phyloP scores from a whole-genome alignment of 2,113 vertebrate genomes.

The Aramus guarauna region DNA sequence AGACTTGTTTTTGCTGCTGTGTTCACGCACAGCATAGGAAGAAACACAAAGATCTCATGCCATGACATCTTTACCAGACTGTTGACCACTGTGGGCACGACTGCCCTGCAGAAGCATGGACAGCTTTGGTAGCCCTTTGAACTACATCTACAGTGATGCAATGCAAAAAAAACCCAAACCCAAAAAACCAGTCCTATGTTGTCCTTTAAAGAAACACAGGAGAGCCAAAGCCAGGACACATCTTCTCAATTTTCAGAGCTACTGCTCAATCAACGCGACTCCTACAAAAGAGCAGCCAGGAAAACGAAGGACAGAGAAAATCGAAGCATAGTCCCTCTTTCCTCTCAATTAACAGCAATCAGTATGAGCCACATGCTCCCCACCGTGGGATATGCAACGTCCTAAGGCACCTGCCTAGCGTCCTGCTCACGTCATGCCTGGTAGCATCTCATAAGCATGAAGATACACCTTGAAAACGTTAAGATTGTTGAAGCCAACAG shows the following conservation, averaged over 20 bases:
- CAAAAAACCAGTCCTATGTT: neutral
- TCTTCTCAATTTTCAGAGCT: neutral
- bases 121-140: neutral
- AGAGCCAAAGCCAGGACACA: neutral
- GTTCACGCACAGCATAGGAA: neutral
- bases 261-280: rapidly evolving
- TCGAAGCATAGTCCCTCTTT: neutral
- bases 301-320: neutral
- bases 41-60: neutral
- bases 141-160: neutral
- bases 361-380: neutral
- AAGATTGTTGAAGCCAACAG: neutral
- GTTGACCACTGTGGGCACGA: neutral
- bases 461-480: neutral
- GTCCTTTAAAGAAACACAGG: neutral
- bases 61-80: neutral
- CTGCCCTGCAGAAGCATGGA: too few relatives aligned
- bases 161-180: neutral
- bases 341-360: neutral
- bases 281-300: neutral
- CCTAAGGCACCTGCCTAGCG: neutral
- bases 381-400: neutral
- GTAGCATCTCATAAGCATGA: neutral
- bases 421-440: neutral
- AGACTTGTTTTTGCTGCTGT: neutral